phyloP scores from a whole-genome alignment of 1,140 invertebrate genomes.

The Drosophila seguyi region DNA sequence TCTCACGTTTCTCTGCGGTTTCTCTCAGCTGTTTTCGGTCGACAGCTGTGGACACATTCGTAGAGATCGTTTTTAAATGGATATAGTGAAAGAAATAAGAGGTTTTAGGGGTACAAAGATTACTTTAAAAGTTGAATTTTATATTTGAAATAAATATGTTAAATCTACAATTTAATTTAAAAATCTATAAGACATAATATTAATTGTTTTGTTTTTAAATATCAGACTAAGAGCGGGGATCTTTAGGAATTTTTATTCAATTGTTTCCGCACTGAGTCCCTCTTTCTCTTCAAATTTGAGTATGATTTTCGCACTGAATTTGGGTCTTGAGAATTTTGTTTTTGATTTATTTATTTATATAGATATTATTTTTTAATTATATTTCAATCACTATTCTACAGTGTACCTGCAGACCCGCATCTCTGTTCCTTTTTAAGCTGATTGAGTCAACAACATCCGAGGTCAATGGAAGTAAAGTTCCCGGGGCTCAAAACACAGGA shows the following conservation, averaged over 20 bases:
- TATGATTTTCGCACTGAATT: neutral
- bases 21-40: slow-evolving; percentile 41
- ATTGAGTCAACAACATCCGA: slow-evolving; percentile 47
- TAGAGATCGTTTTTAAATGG: slow-evolving; percentile 24
- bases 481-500: neutral
- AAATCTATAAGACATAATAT: neutral
- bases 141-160: no score
- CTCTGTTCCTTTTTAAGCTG: slow-evolving; percentile 9
- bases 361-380: neutral
- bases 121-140: no score
- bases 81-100: neutral
- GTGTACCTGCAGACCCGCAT: slow-evolving; percentile 34
- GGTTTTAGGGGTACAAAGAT: no score
- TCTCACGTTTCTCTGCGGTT: slow-evolving; percentile 1
- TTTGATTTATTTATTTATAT: no score
- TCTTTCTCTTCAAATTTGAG: no score
- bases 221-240: neutral
- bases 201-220: no score
- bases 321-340: neutral
- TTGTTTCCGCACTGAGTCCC: neutral
- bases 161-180: no score
- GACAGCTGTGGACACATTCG: slow-evolving; percentile 53
- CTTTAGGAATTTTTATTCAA: no score
- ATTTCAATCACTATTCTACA: neutral
- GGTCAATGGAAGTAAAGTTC: slow-evolving; percentile 31